These are phyloP conservation scores for Zaprionus lachaisei DNA, from an alignment of 1,140 invertebrate species.

Conservation along the genomic window DNA sequence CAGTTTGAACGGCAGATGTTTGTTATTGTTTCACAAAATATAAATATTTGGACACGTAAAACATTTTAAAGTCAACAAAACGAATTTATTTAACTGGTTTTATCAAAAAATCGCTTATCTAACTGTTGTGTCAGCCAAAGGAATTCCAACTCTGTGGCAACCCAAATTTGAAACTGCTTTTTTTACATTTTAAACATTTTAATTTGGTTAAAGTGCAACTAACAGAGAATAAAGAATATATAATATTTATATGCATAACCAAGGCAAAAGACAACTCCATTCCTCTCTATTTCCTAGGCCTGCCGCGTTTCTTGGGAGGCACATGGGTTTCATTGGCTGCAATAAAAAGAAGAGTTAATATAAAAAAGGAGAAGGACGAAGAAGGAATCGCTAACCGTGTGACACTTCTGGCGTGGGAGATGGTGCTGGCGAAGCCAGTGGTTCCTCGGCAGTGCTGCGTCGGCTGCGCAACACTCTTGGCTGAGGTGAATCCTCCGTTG, in stretches of 20 bases:
- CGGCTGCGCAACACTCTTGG: slow-evolving; percentile 17
- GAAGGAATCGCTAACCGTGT: slow-evolving; percentile 15
- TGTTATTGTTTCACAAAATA: too few relatives aligned
- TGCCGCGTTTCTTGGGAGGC: slow-evolving; percentile 57
- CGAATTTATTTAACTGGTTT: too few relatives aligned
- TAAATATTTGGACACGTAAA: too few relatives aligned
- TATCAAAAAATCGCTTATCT: too few relatives aligned
- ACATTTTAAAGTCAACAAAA: too few relatives aligned
- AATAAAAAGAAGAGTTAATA: neutral
- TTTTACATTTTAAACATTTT: neutral
- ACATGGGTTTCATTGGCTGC: slow-evolving; percentile 31
- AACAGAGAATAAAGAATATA: neutral
- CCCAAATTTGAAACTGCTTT: neutral
- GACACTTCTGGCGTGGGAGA: neutral
- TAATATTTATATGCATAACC: neutral
- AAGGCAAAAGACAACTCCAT: neutral
- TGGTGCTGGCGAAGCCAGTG: neutral
- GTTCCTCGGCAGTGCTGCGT: neutral
- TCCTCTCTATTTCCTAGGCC: slow-evolving; percentile 19
- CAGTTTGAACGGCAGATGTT: too few relatives aligned
- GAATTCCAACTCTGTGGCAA: neutral
- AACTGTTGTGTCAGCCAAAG: too few relatives aligned
- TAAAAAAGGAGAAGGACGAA: neutral
- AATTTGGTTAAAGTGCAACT: neutral
- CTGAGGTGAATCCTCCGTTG: neutral